These are phyloP conservation scores for Epizoanthus ramosus DNA, from an alignment of 92 coral and sea anemone genomes.

Conservation along the genomic window DNA sequence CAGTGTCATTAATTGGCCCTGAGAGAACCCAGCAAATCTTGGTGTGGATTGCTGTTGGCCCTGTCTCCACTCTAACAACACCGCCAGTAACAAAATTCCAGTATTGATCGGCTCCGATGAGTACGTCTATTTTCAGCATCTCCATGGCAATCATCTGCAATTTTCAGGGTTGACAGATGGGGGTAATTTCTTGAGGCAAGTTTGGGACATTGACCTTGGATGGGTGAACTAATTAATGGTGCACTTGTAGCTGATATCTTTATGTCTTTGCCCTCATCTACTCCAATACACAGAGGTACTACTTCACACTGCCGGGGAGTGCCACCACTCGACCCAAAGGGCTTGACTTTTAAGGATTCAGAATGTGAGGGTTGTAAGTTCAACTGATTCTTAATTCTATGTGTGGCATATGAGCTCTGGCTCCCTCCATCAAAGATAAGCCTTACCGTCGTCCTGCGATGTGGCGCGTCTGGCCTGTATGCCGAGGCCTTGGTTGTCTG, in stretches of 20 bases:
- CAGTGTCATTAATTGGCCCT: constrained; percentile 24
- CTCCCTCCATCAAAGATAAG: constrained; percentile 67
- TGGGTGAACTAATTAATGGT: constrained; percentile 26
- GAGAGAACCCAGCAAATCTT: constrained; percentile 54
- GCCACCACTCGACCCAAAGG: constrained; percentile 57
- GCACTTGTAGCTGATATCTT: constrained; percentile 18
- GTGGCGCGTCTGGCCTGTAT: constrained; percentile 34
- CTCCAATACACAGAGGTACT: constrained; percentile 48
- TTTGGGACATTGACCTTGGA: constrained; percentile 41
- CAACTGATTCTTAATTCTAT: constrained; percentile 51
- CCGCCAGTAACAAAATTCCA: constrained; percentile 55
- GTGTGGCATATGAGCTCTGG: constrained; percentile 62
- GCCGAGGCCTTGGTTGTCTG: constrained; percentile 35
- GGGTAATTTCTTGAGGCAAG: constrained; percentile 33
- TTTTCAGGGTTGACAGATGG: constrained; percentile 26
- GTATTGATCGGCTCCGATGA: constrained; percentile 53
- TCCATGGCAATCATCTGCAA: constrained; percentile 29
- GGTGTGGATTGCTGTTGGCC: constrained; percentile 56
- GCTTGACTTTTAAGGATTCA: constrained; percentile 63
- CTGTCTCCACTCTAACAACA: constrained; percentile 27
- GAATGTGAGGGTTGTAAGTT: constrained; percentile 48
- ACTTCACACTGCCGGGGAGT: constrained; percentile 50
- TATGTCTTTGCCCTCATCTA: background rate
- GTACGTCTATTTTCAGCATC: constrained; percentile 40
- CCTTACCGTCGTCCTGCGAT: constrained; percentile 51